A percentile compares a stretch with the other conserved stretches of the same genome.
Evolutionary conservation across 2,888 invertebrate genomes (phyloP).

Genomic region (Papilio gigon): DNA sequence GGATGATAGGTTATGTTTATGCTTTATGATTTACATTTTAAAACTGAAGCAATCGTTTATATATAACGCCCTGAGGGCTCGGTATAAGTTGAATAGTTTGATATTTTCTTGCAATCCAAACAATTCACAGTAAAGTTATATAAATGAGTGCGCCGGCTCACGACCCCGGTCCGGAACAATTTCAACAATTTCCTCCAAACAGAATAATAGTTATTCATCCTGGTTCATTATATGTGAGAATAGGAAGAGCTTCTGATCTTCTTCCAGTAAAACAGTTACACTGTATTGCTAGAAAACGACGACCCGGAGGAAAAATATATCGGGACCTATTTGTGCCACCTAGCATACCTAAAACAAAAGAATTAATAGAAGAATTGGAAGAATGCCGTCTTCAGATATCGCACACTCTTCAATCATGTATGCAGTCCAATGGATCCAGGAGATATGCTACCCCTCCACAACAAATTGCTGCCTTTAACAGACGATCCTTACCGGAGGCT

Average conservation of each 20-base stretch:
- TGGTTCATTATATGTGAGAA: slow-evolving; percentile 93
- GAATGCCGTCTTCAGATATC: slow-evolving; percentile 92
- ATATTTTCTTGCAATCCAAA: neutral
- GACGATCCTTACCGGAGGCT: slow-evolving; percentile 88
- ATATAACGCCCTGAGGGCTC: neutral
- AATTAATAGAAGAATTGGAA: slow-evolving; percentile 89
- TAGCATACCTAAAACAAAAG: slow-evolving; percentile 85
- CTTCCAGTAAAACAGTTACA: slow-evolving; percentile 93
- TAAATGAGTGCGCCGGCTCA: slow-evolving; percentile 69
- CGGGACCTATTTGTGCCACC: slow-evolving; percentile 86
- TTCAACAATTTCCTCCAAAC: slow-evolving; percentile 88
- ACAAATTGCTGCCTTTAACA: slow-evolving; percentile 94
- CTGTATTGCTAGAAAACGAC: slow-evolving; percentile 89
- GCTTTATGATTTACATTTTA: slow-evolving; percentile 37
- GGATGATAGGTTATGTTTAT: slow-evolving; percentile 27
- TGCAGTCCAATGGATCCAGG: slow-evolving; percentile 91
- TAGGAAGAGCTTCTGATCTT: slow-evolving; percentile 95
- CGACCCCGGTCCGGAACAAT: slow-evolving; percentile 72
- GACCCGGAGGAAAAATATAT: slow-evolving; percentile 80
- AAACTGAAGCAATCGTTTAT: slow-evolving; percentile 48
- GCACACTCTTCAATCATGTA: slow-evolving; percentile 91
- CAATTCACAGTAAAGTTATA: neutral
- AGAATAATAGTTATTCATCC: slow-evolving; percentile 97
- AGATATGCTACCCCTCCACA: slow-evolving; percentile 94
- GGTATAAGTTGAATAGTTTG: neutral